Conservation (phyloP, 2,888 invertebrate species). For the Polymixis lichenea region DNA sequence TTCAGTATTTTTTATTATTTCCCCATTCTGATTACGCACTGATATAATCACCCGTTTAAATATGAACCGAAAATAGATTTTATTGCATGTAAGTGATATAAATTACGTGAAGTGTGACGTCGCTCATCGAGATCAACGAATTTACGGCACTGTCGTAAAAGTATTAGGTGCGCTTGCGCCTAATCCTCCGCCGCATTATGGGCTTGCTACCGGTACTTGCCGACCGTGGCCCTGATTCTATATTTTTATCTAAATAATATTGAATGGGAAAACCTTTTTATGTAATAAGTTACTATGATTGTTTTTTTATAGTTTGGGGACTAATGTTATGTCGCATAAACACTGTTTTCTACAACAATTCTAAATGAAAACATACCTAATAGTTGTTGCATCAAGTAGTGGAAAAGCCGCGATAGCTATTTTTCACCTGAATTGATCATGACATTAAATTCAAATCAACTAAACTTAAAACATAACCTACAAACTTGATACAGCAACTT, state of each 20-base stretch:
- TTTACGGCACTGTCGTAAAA: slow-evolving; percentile 87
- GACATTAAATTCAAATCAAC: slow-evolving; percentile 8
- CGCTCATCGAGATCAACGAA: slow-evolving; percentile 81
- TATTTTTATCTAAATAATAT: slow-evolving; percentile 70
- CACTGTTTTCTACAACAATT: background rate
- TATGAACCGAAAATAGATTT: slow-evolving; percentile 75
- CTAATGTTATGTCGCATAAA: background rate
- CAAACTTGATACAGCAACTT: slow-evolving; percentile 26
- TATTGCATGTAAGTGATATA: slow-evolving; percentile 77
- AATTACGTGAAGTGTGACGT: slow-evolving; percentile 78
- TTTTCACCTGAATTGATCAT: background rate
- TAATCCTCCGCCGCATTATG: slow-evolving; percentile 82
- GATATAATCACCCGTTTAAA: slow-evolving; percentile 61
- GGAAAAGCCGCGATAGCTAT: too few relatives aligned
- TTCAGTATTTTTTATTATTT: slow-evolving; percentile 19
- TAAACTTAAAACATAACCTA: slow-evolving; percentile 13
- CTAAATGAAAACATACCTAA: background rate
- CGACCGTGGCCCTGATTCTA: slow-evolving; percentile 81
- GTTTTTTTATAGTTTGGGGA: slow-evolving; percentile 29
- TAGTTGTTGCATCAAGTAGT: background rate
- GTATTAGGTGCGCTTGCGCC: slow-evolving; percentile 83
- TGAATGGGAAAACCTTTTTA: slow-evolving; percentile 54
- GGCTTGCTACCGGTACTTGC: slow-evolving; percentile 75
- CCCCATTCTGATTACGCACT: slow-evolving; percentile 44
- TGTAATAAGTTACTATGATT: slow-evolving; percentile 45